phyloP scores from a whole-genome alignment of 2,797 vertebrate genomes.

The Anniella stebbinsi region DNA sequence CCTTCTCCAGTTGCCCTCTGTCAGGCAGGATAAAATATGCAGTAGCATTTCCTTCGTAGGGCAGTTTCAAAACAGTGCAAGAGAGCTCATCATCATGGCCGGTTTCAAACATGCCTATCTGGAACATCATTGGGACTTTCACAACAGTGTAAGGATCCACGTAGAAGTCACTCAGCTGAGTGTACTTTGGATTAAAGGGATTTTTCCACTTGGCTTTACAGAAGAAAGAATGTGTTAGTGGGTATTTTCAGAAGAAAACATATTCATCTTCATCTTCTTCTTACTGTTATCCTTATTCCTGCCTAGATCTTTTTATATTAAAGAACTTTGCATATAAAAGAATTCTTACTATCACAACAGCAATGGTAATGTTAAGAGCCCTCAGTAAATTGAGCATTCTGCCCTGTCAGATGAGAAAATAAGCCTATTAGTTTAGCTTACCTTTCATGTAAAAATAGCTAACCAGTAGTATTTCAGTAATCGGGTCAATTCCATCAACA shows the following conservation, averaged over 20 bases:
- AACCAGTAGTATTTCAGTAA: constrained; percentile 86
- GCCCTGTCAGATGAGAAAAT: neutral
- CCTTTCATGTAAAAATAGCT: constrained; percentile 91
- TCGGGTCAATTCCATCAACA: constrained; percentile 82
- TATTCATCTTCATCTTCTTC: neutral
- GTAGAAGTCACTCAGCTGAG: constrained; percentile 82
- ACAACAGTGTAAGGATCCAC: constrained; percentile 81
- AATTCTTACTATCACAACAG: no score
- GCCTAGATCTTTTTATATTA: neutral
- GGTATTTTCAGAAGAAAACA: constrained; percentile 41
- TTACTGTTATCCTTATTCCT: neutral
- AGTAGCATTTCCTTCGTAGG: constrained; percentile 87
- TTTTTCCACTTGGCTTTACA: constrained; percentile 85
- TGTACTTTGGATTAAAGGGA: constrained; percentile 83
- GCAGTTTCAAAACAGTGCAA: constrained; percentile 85
- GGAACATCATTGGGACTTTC: constrained; percentile 92
- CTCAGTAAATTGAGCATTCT: no score
- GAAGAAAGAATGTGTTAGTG: constrained; percentile 54
- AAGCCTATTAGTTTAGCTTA: constrained; percentile 71
- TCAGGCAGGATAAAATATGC: constrained; percentile 90
- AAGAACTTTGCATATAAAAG: neutral
- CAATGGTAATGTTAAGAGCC: no score
- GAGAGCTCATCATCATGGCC: constrained; percentile 82
- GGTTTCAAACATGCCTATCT: constrained; percentile 80
- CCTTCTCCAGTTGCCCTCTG: constrained; percentile 81